Evolutionary conservation across 1,140 invertebrate species (phyloP).

Genomic region (Microplitis demolitor): DNA sequence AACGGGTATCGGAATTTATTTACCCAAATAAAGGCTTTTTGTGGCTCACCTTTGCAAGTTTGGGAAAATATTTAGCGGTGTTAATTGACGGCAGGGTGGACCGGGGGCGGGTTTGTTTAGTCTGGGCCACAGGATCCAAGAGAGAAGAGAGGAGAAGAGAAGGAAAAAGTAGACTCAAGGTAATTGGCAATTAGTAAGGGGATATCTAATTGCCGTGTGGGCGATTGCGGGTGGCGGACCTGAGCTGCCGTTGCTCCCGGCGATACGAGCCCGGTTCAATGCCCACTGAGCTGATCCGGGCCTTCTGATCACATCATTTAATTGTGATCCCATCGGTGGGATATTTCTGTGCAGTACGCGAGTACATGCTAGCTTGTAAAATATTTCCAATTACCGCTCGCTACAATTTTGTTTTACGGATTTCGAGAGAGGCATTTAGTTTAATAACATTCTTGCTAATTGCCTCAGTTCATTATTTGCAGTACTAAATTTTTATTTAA

Average conservation of each 20-base stretch:
- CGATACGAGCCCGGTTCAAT: not conserved
- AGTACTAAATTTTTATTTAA: too few relatives aligned
- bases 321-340: too few relatives aligned
- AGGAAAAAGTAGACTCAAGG: constrained; percentile 6
- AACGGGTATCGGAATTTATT: not conserved
- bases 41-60: too few relatives aligned
- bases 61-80: not conserved
- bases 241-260: not conserved
- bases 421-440: too few relatives aligned
- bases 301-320: too few relatives aligned
- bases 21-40: not conserved
- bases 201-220: constrained; percentile 61
- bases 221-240: constrained; percentile 31
- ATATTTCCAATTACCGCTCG: too few relatives aligned
- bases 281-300: not conserved
- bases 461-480: too few relatives aligned
- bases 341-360: too few relatives aligned
- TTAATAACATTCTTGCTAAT: too few relatives aligned
- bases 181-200: constrained; percentile 62
- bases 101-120: not conserved
- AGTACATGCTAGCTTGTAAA: too few relatives aligned
- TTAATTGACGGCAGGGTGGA: not conserved
- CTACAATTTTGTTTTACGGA: too few relatives aligned
- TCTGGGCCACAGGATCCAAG: not conserved
- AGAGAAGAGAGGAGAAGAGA: not conserved